Conservation (phyloP, 2,797 vertebrate species). For the Chromobotia macracanthus region DNA sequence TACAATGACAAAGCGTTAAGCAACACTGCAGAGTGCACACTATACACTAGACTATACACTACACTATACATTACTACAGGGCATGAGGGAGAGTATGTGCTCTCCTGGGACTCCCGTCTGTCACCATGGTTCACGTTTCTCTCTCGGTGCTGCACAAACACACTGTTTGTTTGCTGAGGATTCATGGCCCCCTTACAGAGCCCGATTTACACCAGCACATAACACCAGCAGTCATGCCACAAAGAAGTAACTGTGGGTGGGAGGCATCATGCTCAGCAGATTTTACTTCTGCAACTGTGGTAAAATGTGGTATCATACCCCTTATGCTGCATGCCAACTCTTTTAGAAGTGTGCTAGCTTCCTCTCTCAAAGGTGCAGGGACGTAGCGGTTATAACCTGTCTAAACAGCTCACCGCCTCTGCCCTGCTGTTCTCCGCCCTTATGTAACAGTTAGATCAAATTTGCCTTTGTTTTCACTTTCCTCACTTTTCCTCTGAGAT, state of each 20-base stretch:
- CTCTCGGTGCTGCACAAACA: constrained; percentile 47
- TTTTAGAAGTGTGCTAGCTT: constrained; percentile 3
- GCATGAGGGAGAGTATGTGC: constrained; percentile 44
- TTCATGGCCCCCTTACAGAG: constrained; percentile 50
- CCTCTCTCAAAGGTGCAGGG: constrained; percentile 24
- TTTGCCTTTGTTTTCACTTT: constrained; percentile 57
- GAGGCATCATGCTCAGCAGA: constrained; percentile 54
- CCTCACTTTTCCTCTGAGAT: constrained; percentile 55
- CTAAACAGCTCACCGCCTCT: constrained; percentile 50
- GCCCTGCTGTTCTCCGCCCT: constrained; percentile 44
- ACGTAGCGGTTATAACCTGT: constrained; percentile 50
- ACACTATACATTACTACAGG: constrained; percentile 48
- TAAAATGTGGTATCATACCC: constrained; percentile 35
- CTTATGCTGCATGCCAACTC: constrained; percentile 7
- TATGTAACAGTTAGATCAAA: constrained; percentile 58
- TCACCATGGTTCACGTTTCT: constrained; percentile 53
- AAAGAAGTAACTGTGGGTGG: constrained; percentile 54
- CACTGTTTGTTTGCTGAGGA: constrained; percentile 44
- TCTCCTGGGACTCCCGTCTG: constrained; percentile 50
- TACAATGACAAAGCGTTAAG: constrained; percentile 40
- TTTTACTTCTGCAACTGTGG: constrained; percentile 45
- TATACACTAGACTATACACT: too few relatives aligned
- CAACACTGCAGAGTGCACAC: constrained; percentile 16
- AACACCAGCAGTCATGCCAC: constrained; percentile 53
- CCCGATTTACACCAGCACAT: constrained; percentile 56